Conservation (phyloP, 1,140 invertebrate genomes). For the Lasaia peninsularis region DNA sequence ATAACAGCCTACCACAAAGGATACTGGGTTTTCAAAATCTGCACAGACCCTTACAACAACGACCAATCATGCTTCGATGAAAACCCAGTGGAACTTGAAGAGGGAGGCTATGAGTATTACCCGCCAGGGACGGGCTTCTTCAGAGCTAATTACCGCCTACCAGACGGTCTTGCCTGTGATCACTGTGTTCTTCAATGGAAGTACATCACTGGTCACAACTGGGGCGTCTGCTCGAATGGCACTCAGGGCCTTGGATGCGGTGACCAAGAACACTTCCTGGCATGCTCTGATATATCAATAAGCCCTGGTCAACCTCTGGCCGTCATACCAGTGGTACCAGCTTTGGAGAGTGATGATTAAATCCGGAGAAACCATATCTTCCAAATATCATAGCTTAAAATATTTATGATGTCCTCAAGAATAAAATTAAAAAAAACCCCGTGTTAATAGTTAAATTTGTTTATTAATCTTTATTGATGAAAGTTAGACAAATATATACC, state of each 20-base stretch:
- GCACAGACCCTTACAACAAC: slow-evolving; percentile 77
- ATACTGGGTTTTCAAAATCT: slow-evolving; percentile 92
- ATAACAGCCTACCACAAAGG: slow-evolving; percentile 89
- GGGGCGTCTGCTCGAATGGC: slow-evolving; percentile 85
- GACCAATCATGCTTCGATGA: slow-evolving; percentile 87
- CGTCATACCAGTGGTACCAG: neutral
- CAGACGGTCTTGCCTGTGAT: slow-evolving; percentile 81
- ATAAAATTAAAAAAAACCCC: no score
- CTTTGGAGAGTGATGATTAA: neutral
- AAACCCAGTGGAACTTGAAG: slow-evolving; percentile 79
- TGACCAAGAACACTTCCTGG: slow-evolving; percentile 90
- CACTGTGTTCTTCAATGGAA: slow-evolving; percentile 91
- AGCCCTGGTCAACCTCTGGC: neutral
- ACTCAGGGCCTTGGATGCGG: slow-evolving; percentile 85
- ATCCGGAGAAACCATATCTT: neutral
- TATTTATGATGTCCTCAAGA: no score
- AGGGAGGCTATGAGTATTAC: slow-evolving; percentile 80
- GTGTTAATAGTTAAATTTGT: no score
- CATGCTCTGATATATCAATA: slow-evolving; percentile 90
- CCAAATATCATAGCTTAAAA: no score
- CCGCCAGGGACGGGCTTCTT: slow-evolving; percentile 85
- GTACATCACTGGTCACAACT: slow-evolving; percentile 88
- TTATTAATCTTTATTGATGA: no score
- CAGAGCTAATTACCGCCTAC: slow-evolving; percentile 82
- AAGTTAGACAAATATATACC: no score